phyloP scores from a whole-genome alignment of 2,888 invertebrate genomes.

The Dromius quadrimaculatus region DNA sequence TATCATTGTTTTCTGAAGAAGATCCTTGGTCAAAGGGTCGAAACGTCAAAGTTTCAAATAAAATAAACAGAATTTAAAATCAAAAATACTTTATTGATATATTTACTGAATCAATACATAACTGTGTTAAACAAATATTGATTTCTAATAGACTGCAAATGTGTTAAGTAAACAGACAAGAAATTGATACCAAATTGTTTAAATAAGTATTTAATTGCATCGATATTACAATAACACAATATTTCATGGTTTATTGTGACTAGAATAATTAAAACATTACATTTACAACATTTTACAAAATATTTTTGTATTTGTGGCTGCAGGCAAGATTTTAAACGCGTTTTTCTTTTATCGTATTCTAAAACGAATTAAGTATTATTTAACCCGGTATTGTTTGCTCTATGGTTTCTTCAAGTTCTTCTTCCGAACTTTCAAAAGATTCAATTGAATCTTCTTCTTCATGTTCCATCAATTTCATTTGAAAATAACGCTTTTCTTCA shows the following conservation, averaged over 20 bases:
- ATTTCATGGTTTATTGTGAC: conserved; percentile 23
- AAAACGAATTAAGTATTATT: too few species aligned
- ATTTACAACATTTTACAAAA: conserved; percentile 21
- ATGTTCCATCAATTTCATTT: conserved; percentile 67
- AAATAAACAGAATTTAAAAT: too few species aligned
- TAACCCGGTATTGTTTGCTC: conserved; percentile 34
- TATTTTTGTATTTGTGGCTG: too few species aligned
- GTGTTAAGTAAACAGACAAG: neutral
- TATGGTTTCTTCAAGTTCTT: too few species aligned
- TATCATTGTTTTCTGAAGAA: too few species aligned
- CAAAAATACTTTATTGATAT: too few species aligned
- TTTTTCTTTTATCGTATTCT: too few species aligned
- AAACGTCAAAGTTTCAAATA: too few species aligned
- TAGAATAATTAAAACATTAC: conserved; percentile 20
- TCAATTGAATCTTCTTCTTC: conserved; percentile 24
- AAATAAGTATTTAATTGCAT: conserved; percentile 26
- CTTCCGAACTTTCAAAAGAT: conserved; percentile 25
- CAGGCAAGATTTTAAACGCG: too few species aligned
- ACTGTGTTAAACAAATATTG: conserved; percentile 13
- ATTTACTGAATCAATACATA: too few species aligned
- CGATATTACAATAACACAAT: conserved; percentile 29
- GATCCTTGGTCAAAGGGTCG: too few species aligned
- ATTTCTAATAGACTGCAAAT: too few species aligned
- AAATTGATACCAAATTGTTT: neutral
- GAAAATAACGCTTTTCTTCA: conserved; percentile 71